Percentiles rank a stretch among this genome's conserved stretches.
Evolutionary conservation across 1,140 invertebrate genomes (phyloP).

Genomic region (Gryon sp.): DNA sequence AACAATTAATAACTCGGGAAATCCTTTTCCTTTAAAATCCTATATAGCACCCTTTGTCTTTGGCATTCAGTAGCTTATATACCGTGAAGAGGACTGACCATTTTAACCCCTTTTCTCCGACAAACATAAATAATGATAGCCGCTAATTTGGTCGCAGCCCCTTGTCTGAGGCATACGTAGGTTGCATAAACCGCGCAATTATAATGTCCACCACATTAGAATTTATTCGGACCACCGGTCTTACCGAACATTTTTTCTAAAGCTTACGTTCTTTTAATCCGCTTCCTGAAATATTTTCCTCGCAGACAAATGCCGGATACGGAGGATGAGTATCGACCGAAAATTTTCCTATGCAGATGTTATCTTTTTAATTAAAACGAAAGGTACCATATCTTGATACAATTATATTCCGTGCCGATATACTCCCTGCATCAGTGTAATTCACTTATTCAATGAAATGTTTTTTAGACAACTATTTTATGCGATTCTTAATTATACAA

Average conservation of each 20-base stretch:
- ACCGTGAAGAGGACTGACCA: slow-evolving; percentile 62
- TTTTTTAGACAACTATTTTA: not conserved
- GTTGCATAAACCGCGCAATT: slow-evolving; percentile 77
- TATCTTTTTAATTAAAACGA: slow-evolving; percentile 57
- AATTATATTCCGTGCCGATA: slow-evolving; percentile 38
- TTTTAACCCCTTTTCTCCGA: slow-evolving; percentile 77
- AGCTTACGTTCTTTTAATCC: slow-evolving; percentile 78
- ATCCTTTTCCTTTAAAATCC: slow-evolving; percentile 64
- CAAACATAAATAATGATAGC: slow-evolving; percentile 80
- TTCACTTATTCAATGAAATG: slow-evolving; percentile 20
- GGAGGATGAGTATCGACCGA: slow-evolving; percentile 65
- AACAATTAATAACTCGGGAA: slow-evolving; percentile 56
- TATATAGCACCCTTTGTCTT: slow-evolving; percentile 73
- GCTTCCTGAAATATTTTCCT: slow-evolving; percentile 74
- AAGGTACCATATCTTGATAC: slow-evolving; percentile 39
- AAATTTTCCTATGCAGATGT: slow-evolving; percentile 68
- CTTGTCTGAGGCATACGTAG: slow-evolving; percentile 68
- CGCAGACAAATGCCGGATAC: slow-evolving; percentile 55
- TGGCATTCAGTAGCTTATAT: slow-evolving; percentile 63
- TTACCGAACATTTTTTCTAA: slow-evolving; percentile 76
- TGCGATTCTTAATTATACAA: slow-evolving; percentile 10
- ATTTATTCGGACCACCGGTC: slow-evolving; percentile 74
- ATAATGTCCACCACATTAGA: slow-evolving; percentile 79
- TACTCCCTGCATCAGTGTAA: slow-evolving; percentile 4
- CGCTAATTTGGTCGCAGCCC: slow-evolving; percentile 78